Evolutionary conservation across 53 echinoderm and acorn worm species (phyloP).

Genomic region (Crossaster papposus): DNA sequence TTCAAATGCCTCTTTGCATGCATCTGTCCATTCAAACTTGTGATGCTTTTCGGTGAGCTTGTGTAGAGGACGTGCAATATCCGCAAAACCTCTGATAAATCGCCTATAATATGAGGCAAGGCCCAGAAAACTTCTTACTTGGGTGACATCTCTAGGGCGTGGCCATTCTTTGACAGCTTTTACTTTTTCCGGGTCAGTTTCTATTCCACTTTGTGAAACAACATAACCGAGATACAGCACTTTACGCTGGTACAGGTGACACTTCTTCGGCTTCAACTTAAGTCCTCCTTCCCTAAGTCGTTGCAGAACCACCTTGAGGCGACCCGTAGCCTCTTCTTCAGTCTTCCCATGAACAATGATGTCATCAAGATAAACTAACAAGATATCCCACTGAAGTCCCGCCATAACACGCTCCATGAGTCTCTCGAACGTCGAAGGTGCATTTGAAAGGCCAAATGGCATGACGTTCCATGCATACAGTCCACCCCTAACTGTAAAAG

Average conservation of each 20-base stretch:
- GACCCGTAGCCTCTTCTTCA: slow-evolving; percentile 27
- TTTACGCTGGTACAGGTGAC: slow-evolving; percentile 41
- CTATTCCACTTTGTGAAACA: slow-evolving; percentile 1
- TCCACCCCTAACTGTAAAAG: slow-evolving; percentile 59
- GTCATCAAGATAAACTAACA: slow-evolving; percentile 74
- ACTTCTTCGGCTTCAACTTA: slow-evolving; percentile 71
- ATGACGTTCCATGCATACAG: slow-evolving; percentile 72
- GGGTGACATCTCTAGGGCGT: not conserved
- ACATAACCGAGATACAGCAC: slow-evolving; percentile 57
- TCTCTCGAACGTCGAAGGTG: slow-evolving; percentile 70
- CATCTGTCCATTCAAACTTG: slow-evolving; percentile 19
- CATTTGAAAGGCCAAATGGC: slow-evolving; percentile 77
- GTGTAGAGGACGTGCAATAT: slow-evolving; percentile 34
- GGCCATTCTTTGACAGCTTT: slow-evolving; percentile 20
- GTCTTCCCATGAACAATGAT: slow-evolving; percentile 63
- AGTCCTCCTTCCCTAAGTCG: slow-evolving; percentile 54
- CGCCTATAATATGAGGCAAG: slow-evolving; percentile 44
- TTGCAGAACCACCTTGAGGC: slow-evolving; percentile 31
- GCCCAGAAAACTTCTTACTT: slow-evolving; percentile 47
- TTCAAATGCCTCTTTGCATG: slow-evolving; percentile 22
- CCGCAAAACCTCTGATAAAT: slow-evolving; percentile 33
- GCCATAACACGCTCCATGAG: slow-evolving; percentile 73
- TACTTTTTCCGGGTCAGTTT: slow-evolving; percentile 35
- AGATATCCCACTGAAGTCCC: slow-evolving; percentile 77
- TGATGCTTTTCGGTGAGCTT: not conserved